A percentile compares a stretch with the other conserved stretches of the same genome.
Conservation (phyloP, 2,113 vertebrate species). For the Stomatorhinus ivindoensis region DNA sequence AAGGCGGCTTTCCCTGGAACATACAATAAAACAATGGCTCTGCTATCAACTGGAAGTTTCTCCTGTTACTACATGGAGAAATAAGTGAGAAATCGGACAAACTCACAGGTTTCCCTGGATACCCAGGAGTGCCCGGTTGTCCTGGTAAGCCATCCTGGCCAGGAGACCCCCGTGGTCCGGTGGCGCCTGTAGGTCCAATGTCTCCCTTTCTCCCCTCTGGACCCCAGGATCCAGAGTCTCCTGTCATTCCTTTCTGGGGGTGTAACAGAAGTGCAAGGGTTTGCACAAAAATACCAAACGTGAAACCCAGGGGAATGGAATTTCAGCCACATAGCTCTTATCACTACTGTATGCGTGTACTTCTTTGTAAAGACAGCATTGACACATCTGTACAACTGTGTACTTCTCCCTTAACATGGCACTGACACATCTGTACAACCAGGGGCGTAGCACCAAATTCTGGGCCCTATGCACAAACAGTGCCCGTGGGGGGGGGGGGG, state of each 20-base stretch:
- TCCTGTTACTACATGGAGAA: not conserved
- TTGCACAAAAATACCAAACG: not conserved
- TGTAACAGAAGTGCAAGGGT: not conserved
- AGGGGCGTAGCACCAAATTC: too few relatives aligned
- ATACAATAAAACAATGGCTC: not conserved
- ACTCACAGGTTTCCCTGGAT: conserved; percentile 64
- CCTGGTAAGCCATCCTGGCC: conserved; percentile 58
- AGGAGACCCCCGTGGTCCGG: conserved; percentile 51
- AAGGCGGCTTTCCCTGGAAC: not conserved
- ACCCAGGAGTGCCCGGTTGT: conserved; percentile 56
- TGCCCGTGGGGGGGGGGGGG: too few relatives aligned
- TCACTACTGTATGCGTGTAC: not conserved
- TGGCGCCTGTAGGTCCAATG: conserved; percentile 42
- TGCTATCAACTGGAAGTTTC: not conserved
- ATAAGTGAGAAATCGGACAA: not conserved
- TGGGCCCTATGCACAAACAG: too few relatives aligned
- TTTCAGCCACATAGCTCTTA: not conserved
- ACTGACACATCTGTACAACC: not conserved
- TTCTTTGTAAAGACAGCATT: not conserved
- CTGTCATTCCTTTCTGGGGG: conserved; percentile 54
- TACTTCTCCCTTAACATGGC: not conserved
- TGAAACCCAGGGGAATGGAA: not conserved
- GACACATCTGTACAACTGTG: not conserved
- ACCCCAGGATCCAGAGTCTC: conserved; percentile 49
- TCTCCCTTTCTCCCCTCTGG: conserved; percentile 57